Conservation (phyloP, 2,797 vertebrate genomes). For the Agapornis canus region DNA sequence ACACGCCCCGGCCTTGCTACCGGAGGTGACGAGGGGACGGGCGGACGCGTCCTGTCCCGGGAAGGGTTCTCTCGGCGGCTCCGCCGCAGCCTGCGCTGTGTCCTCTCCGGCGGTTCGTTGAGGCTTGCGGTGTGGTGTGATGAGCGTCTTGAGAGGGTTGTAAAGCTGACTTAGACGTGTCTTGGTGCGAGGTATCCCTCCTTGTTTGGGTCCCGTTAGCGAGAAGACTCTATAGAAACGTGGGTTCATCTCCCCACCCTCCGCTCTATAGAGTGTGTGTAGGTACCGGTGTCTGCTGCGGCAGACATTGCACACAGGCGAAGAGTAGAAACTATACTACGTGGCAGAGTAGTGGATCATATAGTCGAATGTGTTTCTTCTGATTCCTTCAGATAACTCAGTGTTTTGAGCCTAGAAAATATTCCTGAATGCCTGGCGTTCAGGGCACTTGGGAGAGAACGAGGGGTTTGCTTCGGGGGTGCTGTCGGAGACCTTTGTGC, state of each 20-base stretch:
- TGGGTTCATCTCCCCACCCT: fast-evolving
- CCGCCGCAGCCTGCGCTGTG: background rate
- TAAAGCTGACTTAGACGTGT: background rate
- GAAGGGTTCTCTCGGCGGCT: background rate
- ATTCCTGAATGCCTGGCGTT: background rate
- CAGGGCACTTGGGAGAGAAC: background rate
- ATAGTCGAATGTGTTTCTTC: fast-evolving
- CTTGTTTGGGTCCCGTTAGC: fast-evolving
- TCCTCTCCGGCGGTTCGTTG: background rate
- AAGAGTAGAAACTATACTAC: fast-evolving
- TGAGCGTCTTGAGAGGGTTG: background rate
- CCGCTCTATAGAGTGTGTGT: fast-evolving
- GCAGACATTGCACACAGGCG: fast-evolving
- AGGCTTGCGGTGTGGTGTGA: background rate
- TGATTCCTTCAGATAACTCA: fast-evolving
- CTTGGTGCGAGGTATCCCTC: fast-evolving
- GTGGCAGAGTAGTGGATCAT: background rate
- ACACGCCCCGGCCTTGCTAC: too few relatives aligned
- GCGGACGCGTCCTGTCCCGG: background rate
- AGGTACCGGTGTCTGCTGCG: background rate
- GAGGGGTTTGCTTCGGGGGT: fast-evolving
- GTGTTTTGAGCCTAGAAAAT: background rate
- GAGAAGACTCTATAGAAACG: fast-evolving
- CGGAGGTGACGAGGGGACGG: background rate
- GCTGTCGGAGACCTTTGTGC: background rate